Evolutionary conservation across 1,140 invertebrate genomes (phyloP).

Genomic region (Cyclina sinensis): DNA sequence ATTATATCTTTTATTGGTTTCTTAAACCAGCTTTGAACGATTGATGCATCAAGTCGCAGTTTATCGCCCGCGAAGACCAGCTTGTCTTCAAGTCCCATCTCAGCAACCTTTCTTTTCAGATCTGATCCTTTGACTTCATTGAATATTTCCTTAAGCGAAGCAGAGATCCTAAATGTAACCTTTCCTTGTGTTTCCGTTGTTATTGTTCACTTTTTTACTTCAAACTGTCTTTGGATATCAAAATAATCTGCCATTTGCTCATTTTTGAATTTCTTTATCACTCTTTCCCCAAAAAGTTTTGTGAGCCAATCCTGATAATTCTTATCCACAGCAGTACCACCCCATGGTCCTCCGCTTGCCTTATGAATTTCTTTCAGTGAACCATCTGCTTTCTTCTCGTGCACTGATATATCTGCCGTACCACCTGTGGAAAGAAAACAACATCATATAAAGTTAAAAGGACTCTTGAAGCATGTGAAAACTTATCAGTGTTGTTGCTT

Average conservation of each 20-base stretch:
- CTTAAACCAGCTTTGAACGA: slow-evolving; percentile 31
- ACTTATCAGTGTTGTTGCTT: no score
- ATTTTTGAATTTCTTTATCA: not conserved
- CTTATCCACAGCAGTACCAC: slow-evolving; percentile 31
- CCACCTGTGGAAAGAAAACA: not conserved
- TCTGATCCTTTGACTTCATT: not conserved
- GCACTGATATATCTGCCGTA: slow-evolving; percentile 38
- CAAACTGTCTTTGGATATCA: slow-evolving; percentile 15
- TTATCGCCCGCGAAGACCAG: not conserved
- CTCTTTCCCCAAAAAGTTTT: not conserved
- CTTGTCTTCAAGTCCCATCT: not conserved
- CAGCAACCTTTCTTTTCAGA: not conserved
- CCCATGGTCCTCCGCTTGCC: slow-evolving; percentile 42
- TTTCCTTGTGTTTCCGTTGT: not conserved
- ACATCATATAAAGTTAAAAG: not conserved
- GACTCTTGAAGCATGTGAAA: no score
- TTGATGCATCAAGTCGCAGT: not conserved
- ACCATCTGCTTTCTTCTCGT: not conserved
- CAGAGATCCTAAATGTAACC: slow-evolving; percentile 7
- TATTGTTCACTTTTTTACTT: slow-evolving; percentile 35
- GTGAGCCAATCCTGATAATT: slow-evolving; percentile 16
- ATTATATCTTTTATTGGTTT: not conserved
- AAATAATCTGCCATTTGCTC: slow-evolving; percentile 38
- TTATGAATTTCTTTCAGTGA: slow-evolving; percentile 12
- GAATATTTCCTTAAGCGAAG: slow-evolving; percentile 23